Evolutionary conservation across 2,888 invertebrate species (phyloP), one percentile per base, ranked within the genome.

Genomic region (Drosophila longiperda): DNA sequence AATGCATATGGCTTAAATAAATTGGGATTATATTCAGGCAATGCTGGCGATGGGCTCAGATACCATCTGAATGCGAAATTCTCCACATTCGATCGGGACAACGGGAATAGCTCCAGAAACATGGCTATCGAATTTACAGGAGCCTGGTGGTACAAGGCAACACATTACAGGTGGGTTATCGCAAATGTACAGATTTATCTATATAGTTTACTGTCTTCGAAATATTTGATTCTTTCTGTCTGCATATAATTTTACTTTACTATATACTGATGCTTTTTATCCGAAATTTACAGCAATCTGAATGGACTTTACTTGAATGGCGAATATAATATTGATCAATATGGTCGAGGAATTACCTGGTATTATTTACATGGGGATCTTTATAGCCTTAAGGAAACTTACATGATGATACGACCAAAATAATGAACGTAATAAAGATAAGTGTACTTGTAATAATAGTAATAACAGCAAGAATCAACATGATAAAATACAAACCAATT

Each of bases 61-160:
- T 95, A 95, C 81, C 96, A 96, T 75, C 95, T 95, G 0, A 95
- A 95, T 0, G 94, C 94, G 83, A 95, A 95, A 87, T 96, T 96
- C 86, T 95, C 95, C 2, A 95, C 96, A 0, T 93, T 92, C 50
- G 96, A 96, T 86, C 90, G 93, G 38, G 96, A 96, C 88, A 95
- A 95, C 72, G 96, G 96, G 82, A 95, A 95, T 95, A 93, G 93
- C 26, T 95, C 95, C 61, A 95, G 95, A 3, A 95, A 94, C 60
- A 96, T 96, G 90, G 95, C 96, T 0, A 91, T 93, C 36, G 94
- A 95, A 58, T 96, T 95, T 78, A 94, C 94, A 1, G 96, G 96
- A 1, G 96, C 95, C 3, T 96, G 96, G 96, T 96, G 96, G 96
- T 96, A 96, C 88, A 95, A 94, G 2, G 4, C 1, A 45, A 23